Base-by-base conservation (phyloP, 2,888 invertebrate genomes). In the Rotaria sp. region DNA sequence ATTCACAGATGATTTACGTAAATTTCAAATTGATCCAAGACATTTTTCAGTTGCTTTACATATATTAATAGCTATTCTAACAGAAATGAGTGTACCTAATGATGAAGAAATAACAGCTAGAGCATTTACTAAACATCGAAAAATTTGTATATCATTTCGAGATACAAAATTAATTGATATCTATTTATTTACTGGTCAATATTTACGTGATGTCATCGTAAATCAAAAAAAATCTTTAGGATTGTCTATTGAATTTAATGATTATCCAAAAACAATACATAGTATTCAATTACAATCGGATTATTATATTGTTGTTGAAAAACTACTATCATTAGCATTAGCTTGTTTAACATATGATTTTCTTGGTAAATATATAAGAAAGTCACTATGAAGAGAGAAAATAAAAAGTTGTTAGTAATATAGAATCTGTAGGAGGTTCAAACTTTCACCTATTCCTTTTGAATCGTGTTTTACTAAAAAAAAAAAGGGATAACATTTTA, bases 131-230 rank as follows among this genome's bases (percentile, higher is more conserved):
- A 97, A 96, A 91, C 97, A 97, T 91, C 94, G 98, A 88, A 98
- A 97, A 92, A 96, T 96, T 86, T 96, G 97, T 0, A 95, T 96
- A 10, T 96, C 96, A 13, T 99, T 98, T 92, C 93, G 98, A 87
- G 97, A 98, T 91, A 94, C 94, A 2, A 96, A 96, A 90, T 93
- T 99, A 24, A 97, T 96, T 92, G 97, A 97, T 91, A 96, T 97
- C 90, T 98, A 97, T 92, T 94, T 96, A 87, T 92, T 97, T 84
- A 94, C 96, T 0, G 96, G 97, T 91, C 94, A 95, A 0, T 92
- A 97, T 84, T 93, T 99, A 86, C 94, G 94, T 88, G 95, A 95
- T 45, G 96, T 96, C 41, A 93, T 95, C n/a, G 95, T 95, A 89
- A 95, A 94, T 45, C 80, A 80, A 80, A 41, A 80, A 15, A 80